These are phyloP conservation scores for Pterostichus niger DNA, from an alignment of 2,888 invertebrate species.

Conservation along the genomic window DNA sequence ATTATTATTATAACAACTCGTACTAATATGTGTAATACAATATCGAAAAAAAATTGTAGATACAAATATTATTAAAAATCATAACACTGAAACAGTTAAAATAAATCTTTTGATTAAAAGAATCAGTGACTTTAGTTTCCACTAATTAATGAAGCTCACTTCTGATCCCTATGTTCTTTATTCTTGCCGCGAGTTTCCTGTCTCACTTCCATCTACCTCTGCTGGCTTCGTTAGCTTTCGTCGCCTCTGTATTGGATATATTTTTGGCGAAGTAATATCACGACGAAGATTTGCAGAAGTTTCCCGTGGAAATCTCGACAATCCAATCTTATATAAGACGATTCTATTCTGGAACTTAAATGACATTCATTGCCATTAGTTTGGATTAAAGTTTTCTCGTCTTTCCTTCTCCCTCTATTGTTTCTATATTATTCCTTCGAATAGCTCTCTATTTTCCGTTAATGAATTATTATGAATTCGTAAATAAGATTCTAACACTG, in stretches of 20 bases:
- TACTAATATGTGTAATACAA: too few species aligned
- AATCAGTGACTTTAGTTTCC: conserved; percentile 49
- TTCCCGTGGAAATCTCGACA: conserved; percentile 62
- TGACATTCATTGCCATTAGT: conserved; percentile 72
- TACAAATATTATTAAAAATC: neutral
- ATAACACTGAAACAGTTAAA: neutral
- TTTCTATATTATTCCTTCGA: conserved; percentile 56
- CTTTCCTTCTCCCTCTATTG: conserved; percentile 45
- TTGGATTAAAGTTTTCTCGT: conserved; percentile 68
- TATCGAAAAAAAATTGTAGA: neutral
- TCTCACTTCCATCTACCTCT: conserved; percentile 8
- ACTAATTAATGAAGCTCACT: conserved; percentile 54
- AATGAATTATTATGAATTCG: conserved; percentile 57
- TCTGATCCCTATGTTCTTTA: conserved; percentile 41
- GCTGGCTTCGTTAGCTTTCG: conserved; percentile 45
- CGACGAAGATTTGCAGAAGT: conserved; percentile 62
- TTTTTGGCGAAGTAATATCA: conserved; percentile 62
- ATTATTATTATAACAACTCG: too few species aligned
- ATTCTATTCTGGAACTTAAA: conserved; percentile 71
- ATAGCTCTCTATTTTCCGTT: conserved; percentile 57
- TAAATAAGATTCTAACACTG: neutral
- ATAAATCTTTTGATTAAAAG: conserved; percentile 48
- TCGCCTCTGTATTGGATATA: conserved; percentile 58
- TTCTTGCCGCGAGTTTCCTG: conserved; percentile 31
- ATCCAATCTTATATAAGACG: conserved; percentile 66